Evolutionary conservation across 2,113 vertebrate species (phyloP).

Genomic region (Ursus arctos): DNA sequence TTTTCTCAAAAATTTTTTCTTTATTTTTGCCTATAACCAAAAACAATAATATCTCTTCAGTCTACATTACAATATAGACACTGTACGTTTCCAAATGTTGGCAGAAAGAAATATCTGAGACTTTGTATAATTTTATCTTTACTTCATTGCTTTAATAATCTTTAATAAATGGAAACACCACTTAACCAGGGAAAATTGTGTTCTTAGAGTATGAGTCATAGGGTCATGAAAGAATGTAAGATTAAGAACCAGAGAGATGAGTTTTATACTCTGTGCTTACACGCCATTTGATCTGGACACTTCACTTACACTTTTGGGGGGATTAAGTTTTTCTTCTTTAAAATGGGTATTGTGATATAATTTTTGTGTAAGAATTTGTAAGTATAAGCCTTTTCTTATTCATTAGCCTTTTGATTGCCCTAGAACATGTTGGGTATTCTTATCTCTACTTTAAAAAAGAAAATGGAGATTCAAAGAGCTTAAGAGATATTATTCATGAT

Average conservation of each 20-base stretch:
- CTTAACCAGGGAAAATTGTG: background rate
- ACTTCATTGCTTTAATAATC: slow-evolving; percentile 26
- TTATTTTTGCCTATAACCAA: background rate
- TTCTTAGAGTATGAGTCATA: background rate
- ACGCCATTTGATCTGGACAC: background rate
- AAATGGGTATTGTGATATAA: background rate
- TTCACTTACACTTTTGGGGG: background rate
- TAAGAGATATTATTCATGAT: background rate
- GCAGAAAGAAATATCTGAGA: background rate
- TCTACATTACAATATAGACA: background rate
- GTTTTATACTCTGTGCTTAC: background rate
- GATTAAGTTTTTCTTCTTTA: background rate
- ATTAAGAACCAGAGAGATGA: background rate
- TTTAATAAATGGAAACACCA: slow-evolving; percentile 1
- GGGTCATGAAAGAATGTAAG: background rate
- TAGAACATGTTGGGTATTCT: background rate
- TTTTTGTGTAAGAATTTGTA: background rate
- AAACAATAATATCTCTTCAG: background rate
- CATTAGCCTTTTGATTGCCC: background rate
- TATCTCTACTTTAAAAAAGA: slow-evolving; percentile 3
- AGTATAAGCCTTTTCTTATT: background rate
- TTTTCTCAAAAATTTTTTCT: background rate
- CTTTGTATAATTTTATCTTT: background rate
- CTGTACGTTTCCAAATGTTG: background rate
- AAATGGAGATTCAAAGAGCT: background rate